Evolutionary conservation across 2,113 vertebrate species (phyloP).

Genomic region (Neogale vison): DNA sequence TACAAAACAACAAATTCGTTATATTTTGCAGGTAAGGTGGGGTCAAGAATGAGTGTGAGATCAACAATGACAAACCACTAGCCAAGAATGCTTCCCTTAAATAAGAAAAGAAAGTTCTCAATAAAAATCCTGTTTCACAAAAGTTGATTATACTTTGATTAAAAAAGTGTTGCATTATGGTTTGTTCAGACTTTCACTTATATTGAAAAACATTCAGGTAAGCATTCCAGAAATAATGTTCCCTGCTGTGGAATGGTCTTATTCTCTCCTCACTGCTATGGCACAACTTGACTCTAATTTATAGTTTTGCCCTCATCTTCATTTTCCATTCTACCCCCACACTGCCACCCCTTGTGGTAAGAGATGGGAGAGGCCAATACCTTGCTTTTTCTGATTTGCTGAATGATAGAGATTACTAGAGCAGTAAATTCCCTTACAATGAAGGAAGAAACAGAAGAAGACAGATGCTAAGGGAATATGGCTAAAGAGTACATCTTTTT

Average conservation of each 20-base stretch:
- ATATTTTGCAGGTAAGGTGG: conserved; percentile 93
- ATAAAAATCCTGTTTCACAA: background rate
- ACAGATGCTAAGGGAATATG: background rate
- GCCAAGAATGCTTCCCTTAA: background rate
- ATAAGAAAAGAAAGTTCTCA: background rate
- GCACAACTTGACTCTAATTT: background rate
- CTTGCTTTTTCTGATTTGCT: background rate
- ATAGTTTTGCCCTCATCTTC: background rate
- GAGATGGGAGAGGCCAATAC: background rate
- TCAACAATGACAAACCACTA: background rate
- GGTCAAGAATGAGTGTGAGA: background rate
- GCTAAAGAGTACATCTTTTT: background rate
- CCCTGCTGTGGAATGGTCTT: background rate
- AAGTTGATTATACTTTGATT: background rate
- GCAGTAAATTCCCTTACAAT: background rate
- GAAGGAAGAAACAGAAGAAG: background rate
- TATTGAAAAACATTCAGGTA: background rate
- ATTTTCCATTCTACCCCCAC: background rate
- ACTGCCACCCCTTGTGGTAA: background rate
- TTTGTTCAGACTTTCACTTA: background rate
- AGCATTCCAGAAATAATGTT: background rate
- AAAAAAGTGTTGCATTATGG: background rate
- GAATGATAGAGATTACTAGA: background rate
- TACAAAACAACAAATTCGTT: conserved; percentile 98
- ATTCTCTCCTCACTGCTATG: background rate